phyloP scores from a whole-genome alignment of 2,797 vertebrate species.

The Semotilus atromaculatus region DNA sequence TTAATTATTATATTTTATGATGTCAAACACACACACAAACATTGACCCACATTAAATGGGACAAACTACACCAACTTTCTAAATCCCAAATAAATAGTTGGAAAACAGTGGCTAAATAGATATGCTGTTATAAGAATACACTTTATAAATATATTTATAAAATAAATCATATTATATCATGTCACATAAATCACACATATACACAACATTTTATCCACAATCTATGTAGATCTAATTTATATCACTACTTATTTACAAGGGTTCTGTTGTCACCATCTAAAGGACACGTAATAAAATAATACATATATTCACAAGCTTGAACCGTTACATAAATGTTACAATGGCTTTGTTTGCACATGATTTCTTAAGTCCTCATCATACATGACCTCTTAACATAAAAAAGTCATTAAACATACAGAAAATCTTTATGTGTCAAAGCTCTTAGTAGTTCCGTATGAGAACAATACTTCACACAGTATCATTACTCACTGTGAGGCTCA shows the following conservation, averaged over 20 bases:
- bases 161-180: not conserved
- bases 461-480: conserved; percentile 27
- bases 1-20: not conserved
- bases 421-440: not conserved
- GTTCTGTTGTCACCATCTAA: not conserved
- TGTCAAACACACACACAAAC: not conserved
- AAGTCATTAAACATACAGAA: not conserved
- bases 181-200: not conserved
- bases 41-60: not conserved
- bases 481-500: conserved; percentile 24
- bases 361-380: not conserved
- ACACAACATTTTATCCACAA: no score
- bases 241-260: not conserved
- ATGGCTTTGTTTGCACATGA: not conserved
- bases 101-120: not conserved
- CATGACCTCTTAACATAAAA: not conserved
- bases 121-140: not conserved
- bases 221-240: not conserved
- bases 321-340: not conserved
- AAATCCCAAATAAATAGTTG: not conserved
- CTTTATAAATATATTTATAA: not conserved
- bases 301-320: not conserved
- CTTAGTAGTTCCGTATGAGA: not conserved
- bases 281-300: not conserved
- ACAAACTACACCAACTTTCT: not conserved